phyloP scores from a whole-genome alignment of 92 coral and sea anemone species.

The Porites rus region DNA sequence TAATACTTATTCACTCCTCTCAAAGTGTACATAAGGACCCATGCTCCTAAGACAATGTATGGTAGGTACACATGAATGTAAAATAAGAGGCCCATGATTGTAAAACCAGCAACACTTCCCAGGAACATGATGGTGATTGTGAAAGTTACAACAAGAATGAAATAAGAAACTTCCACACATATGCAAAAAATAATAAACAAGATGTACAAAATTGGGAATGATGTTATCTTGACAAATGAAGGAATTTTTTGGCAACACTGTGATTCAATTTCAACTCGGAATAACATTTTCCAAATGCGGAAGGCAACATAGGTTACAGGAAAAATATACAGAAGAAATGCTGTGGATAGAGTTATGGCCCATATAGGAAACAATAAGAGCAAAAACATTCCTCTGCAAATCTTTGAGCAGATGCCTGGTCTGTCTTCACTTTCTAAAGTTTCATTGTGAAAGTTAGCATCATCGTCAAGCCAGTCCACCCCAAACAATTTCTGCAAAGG shows the following conservation, averaged over 20 bases:
- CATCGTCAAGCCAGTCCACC: slow-evolving; percentile 32
- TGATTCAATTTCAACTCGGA: slow-evolving; percentile 79
- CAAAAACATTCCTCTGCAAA: slow-evolving; percentile 60
- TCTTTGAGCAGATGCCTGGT: slow-evolving; percentile 31
- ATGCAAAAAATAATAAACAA: slow-evolving; percentile 86
- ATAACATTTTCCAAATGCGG: slow-evolving; percentile 91
- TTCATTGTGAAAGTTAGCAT: slow-evolving; percentile 33
- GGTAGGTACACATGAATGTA: slow-evolving; percentile 85
- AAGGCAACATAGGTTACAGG: slow-evolving; percentile 95
- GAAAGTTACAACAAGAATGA: slow-evolving; percentile 70
- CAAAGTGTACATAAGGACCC: slow-evolving; percentile 65
- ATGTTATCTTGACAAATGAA: slow-evolving; percentile 58
- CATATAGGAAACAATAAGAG: slow-evolving; percentile 75
- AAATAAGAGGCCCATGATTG: slow-evolving; percentile 85
- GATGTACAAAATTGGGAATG: slow-evolving; percentile 82
- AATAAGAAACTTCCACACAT: slow-evolving; percentile 86
- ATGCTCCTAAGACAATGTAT: slow-evolving; percentile 67
- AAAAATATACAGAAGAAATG: slow-evolving; percentile 81
- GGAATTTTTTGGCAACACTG: slow-evolving; percentile 88
- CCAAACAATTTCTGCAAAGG: slow-evolving; percentile 77
- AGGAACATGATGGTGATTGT: slow-evolving; percentile 84
- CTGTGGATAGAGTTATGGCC: slow-evolving; percentile 69
- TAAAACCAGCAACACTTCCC: slow-evolving; percentile 86
- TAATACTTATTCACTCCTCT: slow-evolving; percentile 71
- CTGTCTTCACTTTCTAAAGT: slow-evolving; percentile 31